A percentile compares a stretch with the other conserved stretches of the same genome.
phyloP scores from a whole-genome alignment of 92 coral and sea anemone genomes.

The Heliopora coerulea region DNA sequence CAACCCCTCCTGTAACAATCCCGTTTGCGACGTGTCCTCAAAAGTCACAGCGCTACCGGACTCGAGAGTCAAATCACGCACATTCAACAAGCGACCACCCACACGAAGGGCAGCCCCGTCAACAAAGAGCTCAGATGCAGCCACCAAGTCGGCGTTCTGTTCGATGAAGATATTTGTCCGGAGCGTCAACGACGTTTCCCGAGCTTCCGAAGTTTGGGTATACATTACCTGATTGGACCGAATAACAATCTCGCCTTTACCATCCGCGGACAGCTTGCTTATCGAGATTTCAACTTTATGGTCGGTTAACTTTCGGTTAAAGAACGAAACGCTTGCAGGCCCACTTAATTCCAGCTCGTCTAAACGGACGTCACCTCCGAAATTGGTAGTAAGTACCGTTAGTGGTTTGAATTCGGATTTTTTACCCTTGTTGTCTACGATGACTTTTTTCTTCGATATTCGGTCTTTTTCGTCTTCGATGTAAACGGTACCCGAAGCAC shows the following conservation, averaged over 20 bases:
- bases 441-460: constrained; percentile 59
- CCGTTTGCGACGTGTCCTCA: constrained; percentile 81
- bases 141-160: constrained; percentile 76
- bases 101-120: constrained; percentile 85
- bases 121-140: constrained; percentile 78
- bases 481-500: constrained; percentile 92
- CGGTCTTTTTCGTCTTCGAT: constrained; percentile 78
- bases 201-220: constrained; percentile 82
- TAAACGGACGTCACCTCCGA: constrained; percentile 41
- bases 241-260: constrained; percentile 87
- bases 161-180: constrained; percentile 82
- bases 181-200: constrained; percentile 82
- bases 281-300: constrained; percentile 61
- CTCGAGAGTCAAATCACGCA: constrained; percentile 86
- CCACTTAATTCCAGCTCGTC: constrained; percentile 78
- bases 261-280: constrained; percentile 69
- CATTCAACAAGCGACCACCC: constrained; percentile 83
- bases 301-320: constrained; percentile 57
- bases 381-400: constrained; percentile 62
- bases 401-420: constrained; percentile 54
- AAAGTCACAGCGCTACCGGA: constrained; percentile 81
- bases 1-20: constrained; percentile 56
- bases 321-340: constrained; percentile 51
- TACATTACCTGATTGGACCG: constrained; percentile 76
- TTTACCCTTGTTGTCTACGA: constrained; percentile 41